Evolutionary conservation across 2,797 vertebrate species (phyloP).

Genomic region (Gobionotothen gibberifrons): DNA sequence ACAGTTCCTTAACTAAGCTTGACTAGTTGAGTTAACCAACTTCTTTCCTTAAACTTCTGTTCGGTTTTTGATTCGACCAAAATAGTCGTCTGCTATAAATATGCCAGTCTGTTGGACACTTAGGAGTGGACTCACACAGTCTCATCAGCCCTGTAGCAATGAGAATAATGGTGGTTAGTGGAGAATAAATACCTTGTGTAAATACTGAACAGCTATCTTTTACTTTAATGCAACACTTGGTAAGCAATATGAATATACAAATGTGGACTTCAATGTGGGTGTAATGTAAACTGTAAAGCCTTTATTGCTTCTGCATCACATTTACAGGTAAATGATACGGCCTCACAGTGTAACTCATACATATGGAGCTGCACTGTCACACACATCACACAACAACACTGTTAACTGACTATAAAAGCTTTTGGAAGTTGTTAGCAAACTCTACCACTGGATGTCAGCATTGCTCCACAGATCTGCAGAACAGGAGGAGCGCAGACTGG

Average conservation of each 20-base stretch:
- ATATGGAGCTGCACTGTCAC: conserved; percentile 33
- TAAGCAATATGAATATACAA: conserved; percentile 10
- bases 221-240: conserved; percentile 25
- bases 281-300: conserved; percentile 44
- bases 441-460: conserved; percentile 77
- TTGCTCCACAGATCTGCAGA: conserved; percentile 44
- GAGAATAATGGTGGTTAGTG: background rate
- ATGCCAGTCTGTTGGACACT: background rate
- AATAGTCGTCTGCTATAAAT: background rate
- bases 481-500: background rate
- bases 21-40: background rate
- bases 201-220: background rate
- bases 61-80: background rate
- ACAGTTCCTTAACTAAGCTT: background rate
- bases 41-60: background rate
- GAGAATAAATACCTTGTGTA: background rate
- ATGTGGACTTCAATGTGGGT: conserved; percentile 24
- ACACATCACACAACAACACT: conserved; percentile 17
- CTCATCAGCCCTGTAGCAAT: background rate
- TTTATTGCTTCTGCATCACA: conserved; percentile 23
- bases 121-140: background rate
- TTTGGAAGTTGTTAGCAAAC: conserved; percentile 4
- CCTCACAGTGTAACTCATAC: conserved; percentile 17
- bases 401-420: conserved; percentile 4
- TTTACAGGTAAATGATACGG: conserved; percentile 27